These are phyloP conservation scores for Callionymus lyra DNA, from an alignment of 2,113 vertebrate genomes.

Conservation along the genomic window DNA sequence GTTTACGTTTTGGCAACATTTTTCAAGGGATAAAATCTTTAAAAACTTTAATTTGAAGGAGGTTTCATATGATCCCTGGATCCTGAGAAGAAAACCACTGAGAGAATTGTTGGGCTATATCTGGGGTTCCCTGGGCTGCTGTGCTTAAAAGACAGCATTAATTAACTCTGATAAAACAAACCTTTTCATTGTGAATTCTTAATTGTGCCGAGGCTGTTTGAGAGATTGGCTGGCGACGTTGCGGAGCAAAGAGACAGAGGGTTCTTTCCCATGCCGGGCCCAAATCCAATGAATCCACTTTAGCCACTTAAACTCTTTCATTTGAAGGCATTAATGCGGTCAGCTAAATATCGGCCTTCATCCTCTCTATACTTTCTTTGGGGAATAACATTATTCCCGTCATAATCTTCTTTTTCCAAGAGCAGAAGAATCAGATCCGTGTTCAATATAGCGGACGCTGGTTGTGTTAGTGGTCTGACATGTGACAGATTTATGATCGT, in stretches of 20 bases:
- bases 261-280: constrained; percentile 6
- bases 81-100: too few relatives aligned
- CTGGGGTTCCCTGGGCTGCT: too few relatives aligned
- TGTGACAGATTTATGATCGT: too few relatives aligned
- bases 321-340: constrained; percentile 31
- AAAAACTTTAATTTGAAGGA: too few relatives aligned
- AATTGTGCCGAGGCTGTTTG: neutral
- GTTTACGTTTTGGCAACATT: too few relatives aligned
- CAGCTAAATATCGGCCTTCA: constrained; percentile 7
- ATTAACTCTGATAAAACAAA: constrained; percentile 1
- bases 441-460: constrained; percentile 7
- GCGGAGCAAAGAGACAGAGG: neutral
- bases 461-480: neutral
- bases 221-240: neutral
- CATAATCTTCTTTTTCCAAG: constrained; percentile 18
- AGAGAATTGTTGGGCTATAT: too few relatives aligned
- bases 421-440: neutral
- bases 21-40: too few relatives aligned
- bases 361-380: constrained; percentile 3
- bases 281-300: constrained; percentile 16
- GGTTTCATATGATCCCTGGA: too few relatives aligned
- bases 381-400: constrained; percentile 8
- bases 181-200: neutral
- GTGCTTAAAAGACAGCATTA: neutral
- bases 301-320: constrained; percentile 21